A percentile compares a stretch with the other conserved stretches of the same genome.
phyloP scores from a whole-genome alignment of 1,140 invertebrate species.

The Pogonomyrmex californicus region DNA sequence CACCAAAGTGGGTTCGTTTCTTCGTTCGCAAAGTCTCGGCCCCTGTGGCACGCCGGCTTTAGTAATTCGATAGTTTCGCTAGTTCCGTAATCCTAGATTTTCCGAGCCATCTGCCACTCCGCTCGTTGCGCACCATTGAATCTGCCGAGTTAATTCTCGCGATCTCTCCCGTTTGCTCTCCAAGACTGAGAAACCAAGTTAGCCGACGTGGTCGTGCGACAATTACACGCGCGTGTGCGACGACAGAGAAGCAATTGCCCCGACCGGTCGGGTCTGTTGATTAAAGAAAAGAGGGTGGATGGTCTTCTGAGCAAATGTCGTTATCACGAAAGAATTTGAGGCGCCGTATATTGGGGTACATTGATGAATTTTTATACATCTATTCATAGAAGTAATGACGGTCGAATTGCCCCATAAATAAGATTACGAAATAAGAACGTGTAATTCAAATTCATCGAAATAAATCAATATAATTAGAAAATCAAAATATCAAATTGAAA shows the following conservation, averaged over 20 bases:
- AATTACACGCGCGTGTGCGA: constrained; percentile 43
- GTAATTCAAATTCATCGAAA: background rate
- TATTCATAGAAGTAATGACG: background rate
- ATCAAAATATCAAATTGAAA: background rate
- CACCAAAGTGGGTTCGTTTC: constrained; percentile 46
- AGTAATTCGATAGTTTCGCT: constrained; percentile 77
- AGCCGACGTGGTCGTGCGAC: constrained; percentile 28
- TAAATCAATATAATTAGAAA: background rate
- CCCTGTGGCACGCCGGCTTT: background rate
- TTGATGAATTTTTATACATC: background rate
- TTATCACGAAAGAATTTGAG: constrained; percentile 37
- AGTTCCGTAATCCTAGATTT: constrained; percentile 78
- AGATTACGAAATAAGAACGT: background rate
- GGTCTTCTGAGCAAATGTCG: background rate
- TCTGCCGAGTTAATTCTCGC: constrained; percentile 64
- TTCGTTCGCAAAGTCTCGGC: constrained; percentile 40
- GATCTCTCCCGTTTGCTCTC: background rate
- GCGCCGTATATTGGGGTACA: background rate
- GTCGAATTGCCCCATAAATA: background rate
- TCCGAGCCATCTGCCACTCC: constrained; percentile 76
- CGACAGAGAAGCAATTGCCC: constrained; percentile 28
- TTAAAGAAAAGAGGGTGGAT: constrained; percentile 4
- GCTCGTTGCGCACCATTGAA: constrained; percentile 34
- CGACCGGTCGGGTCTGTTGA: constrained; percentile 24
- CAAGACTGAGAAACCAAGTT: constrained; percentile 37